These are phyloP conservation scores for Gymnoscopelus microlampas DNA, from an alignment of 2,797 vertebrate genomes.

Conservation along the genomic window DNA sequence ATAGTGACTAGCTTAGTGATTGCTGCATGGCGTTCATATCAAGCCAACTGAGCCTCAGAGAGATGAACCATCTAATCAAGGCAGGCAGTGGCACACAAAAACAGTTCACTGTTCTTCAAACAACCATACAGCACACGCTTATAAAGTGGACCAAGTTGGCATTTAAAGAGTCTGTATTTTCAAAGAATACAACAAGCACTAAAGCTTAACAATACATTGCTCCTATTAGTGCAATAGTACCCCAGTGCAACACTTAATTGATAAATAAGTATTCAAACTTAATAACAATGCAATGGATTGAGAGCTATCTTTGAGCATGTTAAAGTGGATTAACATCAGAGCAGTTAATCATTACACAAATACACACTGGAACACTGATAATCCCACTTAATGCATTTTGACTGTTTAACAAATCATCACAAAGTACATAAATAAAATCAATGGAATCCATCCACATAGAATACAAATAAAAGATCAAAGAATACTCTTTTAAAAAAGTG, in stretches of 20 bases:
- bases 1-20: too few species aligned
- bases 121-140: constrained; percentile 28
- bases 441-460: constrained; percentile 7
- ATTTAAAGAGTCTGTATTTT: constrained; percentile 34
- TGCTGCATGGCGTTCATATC: neutral
- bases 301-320: constrained; percentile 15
- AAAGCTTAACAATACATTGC: constrained; percentile 33
- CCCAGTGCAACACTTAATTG: constrained; percentile 20
- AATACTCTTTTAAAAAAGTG: constrained; percentile 19
- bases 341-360: constrained; percentile 28
- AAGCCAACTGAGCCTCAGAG: constrained; percentile 38
- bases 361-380: constrained; percentile 14
- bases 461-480: constrained; percentile 18
- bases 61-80: constrained; percentile 24
- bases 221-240: neutral
- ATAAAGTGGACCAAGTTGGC: constrained; percentile 18
- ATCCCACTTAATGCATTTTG: constrained; percentile 21
- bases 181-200: constrained; percentile 39
- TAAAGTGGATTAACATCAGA: constrained; percentile 25
- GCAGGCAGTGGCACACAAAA: constrained; percentile 28
- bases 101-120: constrained; percentile 43
- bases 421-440: constrained; percentile 7
- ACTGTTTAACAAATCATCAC: constrained; percentile 1
- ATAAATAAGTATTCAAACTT: constrained; percentile 3
- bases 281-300: constrained; percentile 17